These are phyloP conservation scores for Lycia hirtaria DNA, from an alignment of 2,888 invertebrate species.

Conservation along the genomic window DNA sequence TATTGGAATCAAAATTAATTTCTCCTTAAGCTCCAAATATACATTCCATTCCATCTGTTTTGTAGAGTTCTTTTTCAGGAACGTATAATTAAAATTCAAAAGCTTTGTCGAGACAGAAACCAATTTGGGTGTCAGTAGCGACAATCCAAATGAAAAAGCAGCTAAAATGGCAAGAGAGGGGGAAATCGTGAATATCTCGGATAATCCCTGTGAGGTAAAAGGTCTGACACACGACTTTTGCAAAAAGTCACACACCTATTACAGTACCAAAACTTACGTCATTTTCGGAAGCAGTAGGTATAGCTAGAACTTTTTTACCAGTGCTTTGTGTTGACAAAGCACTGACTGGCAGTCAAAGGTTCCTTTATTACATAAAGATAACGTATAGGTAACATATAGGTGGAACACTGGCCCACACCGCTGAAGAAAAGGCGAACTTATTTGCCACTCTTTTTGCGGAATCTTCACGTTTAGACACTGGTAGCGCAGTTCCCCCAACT, in stretches of 20 bases:
- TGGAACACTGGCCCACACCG: no score
- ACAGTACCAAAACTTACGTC: constrained; percentile 13
- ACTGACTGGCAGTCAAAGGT: no score
- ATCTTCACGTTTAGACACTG: no score
- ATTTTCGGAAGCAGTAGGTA: neutral
- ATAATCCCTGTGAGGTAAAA: constrained; percentile 43
- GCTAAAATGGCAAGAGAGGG: constrained; percentile 42
- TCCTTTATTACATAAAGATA: no score
- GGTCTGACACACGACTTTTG: constrained; percentile 29
- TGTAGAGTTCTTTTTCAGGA: constrained; percentile 2
- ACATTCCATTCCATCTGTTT: constrained; percentile 27
- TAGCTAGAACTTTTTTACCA: no score
- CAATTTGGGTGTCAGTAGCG: constrained; percentile 35
- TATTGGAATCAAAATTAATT: constrained; percentile 29
- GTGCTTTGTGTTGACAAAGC: no score
- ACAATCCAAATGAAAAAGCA: constrained; percentile 38
- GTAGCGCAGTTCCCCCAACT: no score
- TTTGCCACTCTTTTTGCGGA: no score
- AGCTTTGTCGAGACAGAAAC: constrained; percentile 31
- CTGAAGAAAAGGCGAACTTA: no score
- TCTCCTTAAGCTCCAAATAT: constrained; percentile 20
- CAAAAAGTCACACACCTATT: neutral
- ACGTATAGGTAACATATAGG: no score
- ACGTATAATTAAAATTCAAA: constrained; percentile 30
- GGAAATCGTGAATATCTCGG: constrained; percentile 41